A percentile compares a stretch with the other conserved stretches of the same genome.
Conservation (phyloP, 2,888 invertebrate genomes). For the Exocentrus adspersus region DNA sequence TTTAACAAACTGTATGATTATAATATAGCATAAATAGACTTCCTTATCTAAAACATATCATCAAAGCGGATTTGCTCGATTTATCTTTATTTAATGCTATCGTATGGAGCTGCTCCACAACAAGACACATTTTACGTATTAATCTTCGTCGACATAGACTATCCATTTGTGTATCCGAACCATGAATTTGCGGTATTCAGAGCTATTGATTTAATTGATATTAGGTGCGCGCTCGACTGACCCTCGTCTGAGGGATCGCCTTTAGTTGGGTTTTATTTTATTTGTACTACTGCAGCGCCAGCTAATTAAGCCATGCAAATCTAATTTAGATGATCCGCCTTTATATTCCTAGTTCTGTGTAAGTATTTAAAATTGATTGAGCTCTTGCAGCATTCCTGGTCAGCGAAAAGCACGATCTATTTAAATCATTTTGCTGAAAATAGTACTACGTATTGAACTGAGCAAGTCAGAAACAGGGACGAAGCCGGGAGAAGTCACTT, state of each 20-base stretch:
- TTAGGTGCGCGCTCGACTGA: conserved; percentile 2
- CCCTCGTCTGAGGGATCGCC: neutral
- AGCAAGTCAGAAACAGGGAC: too few species aligned
- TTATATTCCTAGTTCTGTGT: too few species aligned
- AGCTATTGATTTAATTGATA: conserved; percentile 21
- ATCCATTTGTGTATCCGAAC: conserved; percentile 26
- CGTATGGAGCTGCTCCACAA: neutral
- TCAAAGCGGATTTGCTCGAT: neutral
- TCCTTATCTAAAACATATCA: too few species aligned
- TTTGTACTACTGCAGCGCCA: neutral
- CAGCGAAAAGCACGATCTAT: too few species aligned
- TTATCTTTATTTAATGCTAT: neutral
- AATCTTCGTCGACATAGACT: conserved; percentile 27
- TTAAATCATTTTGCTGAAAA: too few species aligned
- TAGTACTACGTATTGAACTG: too few species aligned
- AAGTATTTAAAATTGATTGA: too few species aligned
- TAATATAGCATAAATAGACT: neutral
- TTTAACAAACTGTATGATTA: too few species aligned
- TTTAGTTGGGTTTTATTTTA: neutral
- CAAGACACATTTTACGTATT: conserved; percentile 7
- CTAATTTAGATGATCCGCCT: too few species aligned
- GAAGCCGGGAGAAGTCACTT: too few species aligned
- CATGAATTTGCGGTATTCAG: conserved; percentile 15
- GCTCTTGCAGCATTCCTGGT: too few species aligned
- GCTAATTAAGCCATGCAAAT: neutral